Base-by-base conservation (phyloP, 2,888 invertebrate genomes). In the Nudaria mundana region DNA sequence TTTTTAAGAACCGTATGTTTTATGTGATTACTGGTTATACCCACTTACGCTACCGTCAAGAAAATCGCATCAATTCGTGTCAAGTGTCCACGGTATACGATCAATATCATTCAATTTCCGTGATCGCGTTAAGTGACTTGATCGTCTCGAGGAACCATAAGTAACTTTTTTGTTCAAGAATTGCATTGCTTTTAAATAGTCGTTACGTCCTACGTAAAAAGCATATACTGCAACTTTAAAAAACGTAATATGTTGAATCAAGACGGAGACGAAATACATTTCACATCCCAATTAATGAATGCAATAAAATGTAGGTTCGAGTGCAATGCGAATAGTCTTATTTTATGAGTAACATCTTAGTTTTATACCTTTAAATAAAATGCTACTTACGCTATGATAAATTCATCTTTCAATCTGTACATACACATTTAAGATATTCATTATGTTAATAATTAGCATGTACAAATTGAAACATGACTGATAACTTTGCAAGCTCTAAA, bases 281-380 rank as follows among this genome's bases (percentile, higher is more conserved):
- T 47, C 50, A 41, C 47, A 35, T 42, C 37, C 51, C 30, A 28
- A 22, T 55, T 47, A 44, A 51, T 44, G 51, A 44, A 51, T 44
- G 51, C 56, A 56, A 55, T 69, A 68, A 65, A 66, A 62, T 44
- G 52, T 56, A 59, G n/a, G n/a, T n/a, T n/a, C 55, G 56, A 62
- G 63, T 57, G 64, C 62, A 56, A 44, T 44, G 66, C 66, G 64
- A 66, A 68, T 62, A 64, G 58, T 66, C 54, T 60, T 61, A 69
- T 64, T 63, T 58, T 53, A 64, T 63, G 65, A 64, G 53, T 57
- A 59, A 56, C 51, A 56, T 58, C 70, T 65, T 56, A 63, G n/a
- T 65, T 59, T 65, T 67, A 58, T 58, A 56, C 48, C 44, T 47
- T 52, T 56, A 62, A 55, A 65, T 67, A 66, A 68, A 70, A 50